These are phyloP conservation scores for Limonius californicus DNA, from an alignment of 1,140 invertebrate species.

Conservation along the genomic window DNA sequence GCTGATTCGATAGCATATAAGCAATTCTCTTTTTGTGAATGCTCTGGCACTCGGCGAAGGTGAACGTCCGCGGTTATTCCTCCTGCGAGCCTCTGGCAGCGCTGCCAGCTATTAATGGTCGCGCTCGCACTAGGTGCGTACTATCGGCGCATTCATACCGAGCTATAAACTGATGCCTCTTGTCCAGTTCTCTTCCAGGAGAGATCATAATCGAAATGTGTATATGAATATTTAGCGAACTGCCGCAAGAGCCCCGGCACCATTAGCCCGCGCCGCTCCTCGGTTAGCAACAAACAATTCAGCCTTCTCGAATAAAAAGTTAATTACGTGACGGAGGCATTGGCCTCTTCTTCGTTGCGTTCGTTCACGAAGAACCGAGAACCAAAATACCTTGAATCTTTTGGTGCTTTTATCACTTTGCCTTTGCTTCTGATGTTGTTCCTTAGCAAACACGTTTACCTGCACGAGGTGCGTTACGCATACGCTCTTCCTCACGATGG, in stretches of 20 bases:
- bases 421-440: neutral
- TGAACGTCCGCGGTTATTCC: constrained; percentile 43
- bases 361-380: neutral
- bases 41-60: constrained; percentile 33
- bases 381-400: constrained; percentile 1
- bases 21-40: constrained; percentile 34
- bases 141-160: neutral
- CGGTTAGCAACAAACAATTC: constrained; percentile 5
- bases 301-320: constrained; percentile 8
- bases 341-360: constrained; percentile 21
- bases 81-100: constrained; percentile 32
- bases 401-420: neutral
- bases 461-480: too few species aligned
- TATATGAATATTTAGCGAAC: neutral
- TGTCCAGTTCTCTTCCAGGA: neutral
- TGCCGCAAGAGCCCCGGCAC: neutral
- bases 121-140: constrained; percentile 14
- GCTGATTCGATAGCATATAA: constrained; percentile 33
- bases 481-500: too few species aligned
- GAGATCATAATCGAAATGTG: neutral
- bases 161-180: neutral
- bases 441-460: neutral
- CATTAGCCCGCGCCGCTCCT: neutral
- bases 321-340: constrained; percentile 26
- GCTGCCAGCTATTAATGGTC: constrained; percentile 30